Evolutionary conservation across 2,113 vertebrate species (phyloP).

Genomic region (Brachypteracias leptosomus): DNA sequence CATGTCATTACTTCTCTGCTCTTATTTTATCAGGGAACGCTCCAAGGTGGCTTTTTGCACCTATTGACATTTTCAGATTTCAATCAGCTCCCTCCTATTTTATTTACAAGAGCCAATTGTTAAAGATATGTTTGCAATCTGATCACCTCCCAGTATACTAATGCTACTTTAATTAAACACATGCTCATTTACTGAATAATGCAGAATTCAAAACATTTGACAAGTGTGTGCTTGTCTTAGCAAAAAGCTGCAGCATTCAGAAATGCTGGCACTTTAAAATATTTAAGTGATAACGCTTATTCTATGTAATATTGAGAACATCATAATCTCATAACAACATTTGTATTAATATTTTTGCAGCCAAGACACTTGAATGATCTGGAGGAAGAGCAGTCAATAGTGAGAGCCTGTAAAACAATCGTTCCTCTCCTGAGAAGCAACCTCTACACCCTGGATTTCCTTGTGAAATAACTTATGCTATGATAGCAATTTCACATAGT

Average conservation of each 20-base stretch:
- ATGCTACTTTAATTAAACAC: conserved; percentile 62
- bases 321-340: neutral
- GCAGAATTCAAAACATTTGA: conserved; percentile 45
- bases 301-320: neutral
- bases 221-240: conserved; percentile 4
- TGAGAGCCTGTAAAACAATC: neutral
- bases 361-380: conserved; percentile 11
- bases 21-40: conserved; percentile 60
- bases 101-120: conserved; percentile 64
- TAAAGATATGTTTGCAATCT: conserved; percentile 38
- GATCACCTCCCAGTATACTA: conserved; percentile 42
- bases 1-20: conserved; percentile 65
- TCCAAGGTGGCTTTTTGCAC: conserved; percentile 64
- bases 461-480: neutral
- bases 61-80: conserved; percentile 72
- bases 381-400: neutral
- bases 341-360: conserved; percentile 16
- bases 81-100: conserved; percentile 54
- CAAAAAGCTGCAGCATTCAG: conserved; percentile 21
- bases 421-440: neutral
- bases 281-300: conserved; percentile 45
- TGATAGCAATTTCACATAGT: neutral
- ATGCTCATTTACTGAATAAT: conserved; percentile 57
- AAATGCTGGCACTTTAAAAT: conserved; percentile 16
- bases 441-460: neutral